Evolutionary conservation across 2,888 invertebrate species (phyloP).

Genomic region (Hofmannophila pseudospretella): DNA sequence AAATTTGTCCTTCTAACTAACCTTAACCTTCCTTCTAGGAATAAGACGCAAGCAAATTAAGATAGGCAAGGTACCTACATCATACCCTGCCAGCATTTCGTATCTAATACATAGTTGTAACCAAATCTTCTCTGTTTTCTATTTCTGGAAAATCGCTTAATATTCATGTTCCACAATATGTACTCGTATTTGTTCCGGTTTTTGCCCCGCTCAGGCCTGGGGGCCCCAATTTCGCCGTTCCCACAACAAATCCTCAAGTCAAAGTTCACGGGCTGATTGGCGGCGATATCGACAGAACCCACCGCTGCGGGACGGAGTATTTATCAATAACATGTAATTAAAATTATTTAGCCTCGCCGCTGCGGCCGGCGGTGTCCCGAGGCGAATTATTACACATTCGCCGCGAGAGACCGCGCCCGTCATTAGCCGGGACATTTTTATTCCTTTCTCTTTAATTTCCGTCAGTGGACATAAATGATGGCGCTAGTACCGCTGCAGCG

Average conservation of each 20-base stretch:
- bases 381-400: slow-evolving; percentile 73
- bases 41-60: no score
- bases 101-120: no score
- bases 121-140: no score
- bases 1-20: no score
- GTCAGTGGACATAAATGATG: slow-evolving; percentile 70
- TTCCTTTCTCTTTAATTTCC: slow-evolving; percentile 74
- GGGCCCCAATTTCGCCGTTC: slow-evolving; percentile 62
- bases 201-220: slow-evolving; percentile 35
- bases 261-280: slow-evolving; percentile 72
- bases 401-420: slow-evolving; percentile 65
- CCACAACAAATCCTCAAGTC: slow-evolving; percentile 71
- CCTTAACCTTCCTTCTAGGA: no score
- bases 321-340: slow-evolving; percentile 77
- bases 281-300: slow-evolving; percentile 66
- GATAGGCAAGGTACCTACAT: no score
- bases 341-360: slow-evolving; percentile 54
- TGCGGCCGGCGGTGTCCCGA: slow-evolving; percentile 46
- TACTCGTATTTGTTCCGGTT: no score
- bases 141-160: no score
- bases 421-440: slow-evolving; percentile 74
- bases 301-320: slow-evolving; percentile 66
- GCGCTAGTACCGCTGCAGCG: slow-evolving; percentile 57
- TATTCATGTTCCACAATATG: no score
- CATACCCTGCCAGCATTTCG: no score